Percentiles rank a stretch among this genome's conserved stretches.
These are phyloP conservation scores for Pegoplata infirma DNA, from an alignment of 2,888 invertebrate genomes.

Conservation along the genomic window DNA sequence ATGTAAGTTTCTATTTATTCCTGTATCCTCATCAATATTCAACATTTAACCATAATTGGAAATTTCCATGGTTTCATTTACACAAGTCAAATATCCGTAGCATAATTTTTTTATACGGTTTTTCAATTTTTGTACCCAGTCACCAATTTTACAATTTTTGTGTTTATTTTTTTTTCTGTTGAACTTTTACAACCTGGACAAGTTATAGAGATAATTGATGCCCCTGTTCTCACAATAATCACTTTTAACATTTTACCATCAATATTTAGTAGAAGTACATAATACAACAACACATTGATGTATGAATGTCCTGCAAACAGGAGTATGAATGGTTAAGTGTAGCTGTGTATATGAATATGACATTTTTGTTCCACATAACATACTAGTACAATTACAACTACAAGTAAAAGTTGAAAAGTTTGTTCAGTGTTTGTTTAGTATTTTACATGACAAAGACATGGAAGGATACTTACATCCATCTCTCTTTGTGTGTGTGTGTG, in stretches of 20 bases:
- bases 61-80: constrained; percentile 40
- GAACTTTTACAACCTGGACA: constrained; percentile 15
- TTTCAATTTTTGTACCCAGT: too few relatives aligned
- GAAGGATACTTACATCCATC: too few relatives aligned
- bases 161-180: background rate
- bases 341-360: constrained; percentile 35
- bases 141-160: background rate
- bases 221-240: constrained; percentile 46
- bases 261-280: constrained; percentile 23
- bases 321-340: too few relatives aligned
- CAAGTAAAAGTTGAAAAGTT: constrained; percentile 24
- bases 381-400: too few relatives aligned
- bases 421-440: constrained; percentile 5
- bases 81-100: constrained; percentile 22
- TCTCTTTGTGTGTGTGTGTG: too few relatives aligned
- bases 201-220: constrained; percentile 55
- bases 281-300: too few relatives aligned
- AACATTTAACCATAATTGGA: constrained; percentile 40
- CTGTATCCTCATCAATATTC: background rate
- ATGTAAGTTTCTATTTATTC: background rate
- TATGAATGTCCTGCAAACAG: too few relatives aligned
- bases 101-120: background rate
- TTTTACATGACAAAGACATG: constrained; percentile 28
- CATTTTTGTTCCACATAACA: constrained; percentile 40
- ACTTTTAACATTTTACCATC: constrained; percentile 29